Conservation (phyloP, 2,797 vertebrate genomes). For the Sebastes trivittatus region DNA sequence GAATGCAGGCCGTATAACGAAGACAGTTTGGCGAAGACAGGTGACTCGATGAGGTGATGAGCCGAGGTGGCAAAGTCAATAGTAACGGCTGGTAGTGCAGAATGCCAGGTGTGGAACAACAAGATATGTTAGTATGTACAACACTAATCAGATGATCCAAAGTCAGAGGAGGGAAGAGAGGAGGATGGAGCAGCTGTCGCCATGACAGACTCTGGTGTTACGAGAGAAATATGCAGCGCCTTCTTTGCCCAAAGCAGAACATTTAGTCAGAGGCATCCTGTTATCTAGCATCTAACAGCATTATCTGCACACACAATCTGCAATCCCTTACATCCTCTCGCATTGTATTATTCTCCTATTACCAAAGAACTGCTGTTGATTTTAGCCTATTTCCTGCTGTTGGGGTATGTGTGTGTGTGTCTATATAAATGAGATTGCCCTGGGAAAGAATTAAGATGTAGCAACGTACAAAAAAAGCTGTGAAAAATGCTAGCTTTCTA, state of each 20-base stretch:
- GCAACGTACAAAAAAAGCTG: slow-evolving; percentile 45
- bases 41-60: slow-evolving; percentile 5
- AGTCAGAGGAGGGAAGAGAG: slow-evolving; percentile 14
- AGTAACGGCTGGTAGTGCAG: slow-evolving; percentile 24
- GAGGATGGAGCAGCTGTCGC: slow-evolving; percentile 40
- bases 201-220: slow-evolving; percentile 28
- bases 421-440: slow-evolving; percentile 48
- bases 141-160: slow-evolving; percentile 33
- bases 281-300: slow-evolving; percentile 75
- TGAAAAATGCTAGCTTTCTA: slow-evolving; percentile 54
- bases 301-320: slow-evolving; percentile 74
- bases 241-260: slow-evolving; percentile 56
- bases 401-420: neutral
- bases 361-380: slow-evolving; percentile 59
- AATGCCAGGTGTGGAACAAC: slow-evolving; percentile 1
- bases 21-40: neutral
- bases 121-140: neutral
- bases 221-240: slow-evolving; percentile 29
- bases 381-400: slow-evolving; percentile 58
- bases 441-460: slow-evolving; percentile 61
- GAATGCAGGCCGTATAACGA: neutral
- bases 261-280: slow-evolving; percentile 64
- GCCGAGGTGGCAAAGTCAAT: neutral
- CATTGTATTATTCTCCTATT: slow-evolving; percentile 63
- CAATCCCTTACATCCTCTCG: slow-evolving; percentile 43